Percentiles rank a stretch among this genome's conserved stretches.
phyloP scores from a whole-genome alignment of 2,113 vertebrate genomes.

The Australoheros scitulus region DNA sequence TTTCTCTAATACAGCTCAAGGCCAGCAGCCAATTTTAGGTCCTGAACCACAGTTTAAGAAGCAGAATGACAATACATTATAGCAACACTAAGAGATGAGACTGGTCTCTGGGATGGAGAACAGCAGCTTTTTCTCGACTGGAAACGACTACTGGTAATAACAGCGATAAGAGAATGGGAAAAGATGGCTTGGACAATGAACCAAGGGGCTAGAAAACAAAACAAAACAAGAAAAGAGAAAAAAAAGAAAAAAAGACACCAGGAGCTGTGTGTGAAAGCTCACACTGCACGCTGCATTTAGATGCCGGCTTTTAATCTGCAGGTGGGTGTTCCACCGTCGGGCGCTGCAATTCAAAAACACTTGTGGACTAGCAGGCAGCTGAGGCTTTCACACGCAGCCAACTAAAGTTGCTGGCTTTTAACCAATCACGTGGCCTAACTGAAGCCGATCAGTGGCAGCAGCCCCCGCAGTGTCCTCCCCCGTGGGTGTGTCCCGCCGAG shows the following conservation, averaged over 20 bases:
- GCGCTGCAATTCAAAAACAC: constrained; percentile 34
- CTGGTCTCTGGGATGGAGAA: constrained; percentile 4
- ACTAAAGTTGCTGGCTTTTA: constrained; percentile 64
- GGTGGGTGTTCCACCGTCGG: constrained; percentile 22
- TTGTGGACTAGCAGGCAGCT: constrained; percentile 21
- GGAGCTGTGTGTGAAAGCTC: constrained; percentile 54
- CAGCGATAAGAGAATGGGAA: constrained; percentile 18
- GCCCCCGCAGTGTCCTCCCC: constrained; percentile 87
- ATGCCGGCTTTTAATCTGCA: constrained; percentile 24
- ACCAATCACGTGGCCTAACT: constrained; percentile 15
- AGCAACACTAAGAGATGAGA: background rate
- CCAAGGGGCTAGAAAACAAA: background rate
- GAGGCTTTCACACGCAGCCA: constrained; percentile 59
- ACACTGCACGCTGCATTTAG: constrained; percentile 37
- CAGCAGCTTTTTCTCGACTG: constrained; percentile 7
- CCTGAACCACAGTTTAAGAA: constrained; percentile 13
- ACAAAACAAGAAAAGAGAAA: background rate
- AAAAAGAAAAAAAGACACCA: constrained; percentile 2
- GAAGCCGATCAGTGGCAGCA: constrained; percentile 87
- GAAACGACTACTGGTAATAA: constrained; percentile 21
- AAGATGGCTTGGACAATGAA: background rate
- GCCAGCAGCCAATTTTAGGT: background rate
- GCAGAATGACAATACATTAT: constrained; percentile 24
- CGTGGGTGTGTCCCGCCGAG: constrained; percentile 83
- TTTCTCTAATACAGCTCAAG: constrained; percentile 26